Evolutionary conservation across 2,888 invertebrate genomes (phyloP).

Genomic region (Eurois occulta): DNA sequence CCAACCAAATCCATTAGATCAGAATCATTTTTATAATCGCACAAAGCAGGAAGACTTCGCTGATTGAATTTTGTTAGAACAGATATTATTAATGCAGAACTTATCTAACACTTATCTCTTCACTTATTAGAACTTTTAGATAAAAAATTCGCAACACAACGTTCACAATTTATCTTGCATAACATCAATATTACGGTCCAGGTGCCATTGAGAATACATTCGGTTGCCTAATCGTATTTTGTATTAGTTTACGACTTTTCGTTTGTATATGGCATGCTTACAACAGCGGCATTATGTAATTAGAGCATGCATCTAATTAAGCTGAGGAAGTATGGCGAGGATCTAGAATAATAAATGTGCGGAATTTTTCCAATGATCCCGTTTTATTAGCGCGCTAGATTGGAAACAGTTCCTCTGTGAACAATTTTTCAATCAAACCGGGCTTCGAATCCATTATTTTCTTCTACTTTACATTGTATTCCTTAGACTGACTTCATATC

Average conservation of each 20-base stretch:
- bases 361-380: slow-evolving; percentile 48
- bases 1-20: not conserved
- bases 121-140: slow-evolving; percentile 49
- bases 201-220: slow-evolving; percentile 80
- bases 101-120: slow-evolving; percentile 54
- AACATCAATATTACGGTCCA: slow-evolving; percentile 76
- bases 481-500: slow-evolving; percentile 24
- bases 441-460: slow-evolving; percentile 38
- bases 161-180: slow-evolving; percentile 74
- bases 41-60: slow-evolving; percentile 28
- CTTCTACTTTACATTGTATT: slow-evolving; percentile 38
- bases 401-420: slow-evolving; percentile 43
- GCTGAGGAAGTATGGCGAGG: slow-evolving; percentile 18
- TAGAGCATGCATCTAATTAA: slow-evolving; percentile 53
- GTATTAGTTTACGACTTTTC: slow-evolving; percentile 74
- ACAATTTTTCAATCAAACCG: slow-evolving; percentile 47
- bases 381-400: slow-evolving; percentile 41
- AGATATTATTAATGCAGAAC: slow-evolving; percentile 43
- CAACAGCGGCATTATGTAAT: slow-evolving; percentile 69
- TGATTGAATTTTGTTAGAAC: slow-evolving; percentile 38
- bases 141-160: slow-evolving; percentile 64
- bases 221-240: slow-evolving; percentile 79
- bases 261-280: slow-evolving; percentile 49
- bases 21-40: slow-evolving; percentile 10
- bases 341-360: slow-evolving; percentile 61